A percentile compares a stretch with the other conserved stretches of the same genome.
These are phyloP conservation scores for Myotis pilosus DNA, from an alignment of 2,797 vertebrate species.

Conservation along the genomic window DNA sequence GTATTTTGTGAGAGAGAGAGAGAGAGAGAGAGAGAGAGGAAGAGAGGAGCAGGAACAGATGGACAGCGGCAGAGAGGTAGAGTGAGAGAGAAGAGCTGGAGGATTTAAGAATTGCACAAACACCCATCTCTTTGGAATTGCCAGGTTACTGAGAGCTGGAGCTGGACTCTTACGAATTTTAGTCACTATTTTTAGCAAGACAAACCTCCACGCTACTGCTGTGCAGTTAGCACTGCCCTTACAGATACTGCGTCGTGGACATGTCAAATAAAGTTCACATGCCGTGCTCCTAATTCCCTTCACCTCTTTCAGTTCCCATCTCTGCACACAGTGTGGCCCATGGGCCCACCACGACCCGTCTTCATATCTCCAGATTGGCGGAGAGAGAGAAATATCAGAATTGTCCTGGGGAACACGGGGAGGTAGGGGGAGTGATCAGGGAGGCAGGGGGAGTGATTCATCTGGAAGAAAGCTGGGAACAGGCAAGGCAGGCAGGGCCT, in stretches of 20 bases:
- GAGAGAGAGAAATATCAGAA: neutral
- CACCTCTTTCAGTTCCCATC: neutral
- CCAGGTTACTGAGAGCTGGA: neutral
- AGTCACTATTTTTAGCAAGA: neutral
- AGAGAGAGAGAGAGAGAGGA: neutral
- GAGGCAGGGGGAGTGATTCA: neutral
- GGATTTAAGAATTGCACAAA: neutral
- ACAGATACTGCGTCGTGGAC: too few relatives aligned
- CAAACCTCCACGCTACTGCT: neutral
- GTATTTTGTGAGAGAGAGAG: neutral
- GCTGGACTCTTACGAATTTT: neutral
- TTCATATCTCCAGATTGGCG: neutral
- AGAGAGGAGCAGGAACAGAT: neutral
- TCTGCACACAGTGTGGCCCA: neutral
- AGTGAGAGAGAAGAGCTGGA: neutral
- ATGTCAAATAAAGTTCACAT: too few relatives aligned
- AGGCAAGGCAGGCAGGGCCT: neutral
- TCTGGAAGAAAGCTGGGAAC: neutral
- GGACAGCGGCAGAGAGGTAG: neutral
- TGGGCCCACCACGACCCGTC: fast-evolving
- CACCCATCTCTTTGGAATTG: neutral
- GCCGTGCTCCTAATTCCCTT: neutral
- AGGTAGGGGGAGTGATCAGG: neutral
- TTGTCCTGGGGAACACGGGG: neutral
- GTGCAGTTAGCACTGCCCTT: too few relatives aligned